These are phyloP conservation scores for Ciona savignyi DNA, from an alignment of 23 tunicate genomes.

Conservation along the genomic window DNA sequence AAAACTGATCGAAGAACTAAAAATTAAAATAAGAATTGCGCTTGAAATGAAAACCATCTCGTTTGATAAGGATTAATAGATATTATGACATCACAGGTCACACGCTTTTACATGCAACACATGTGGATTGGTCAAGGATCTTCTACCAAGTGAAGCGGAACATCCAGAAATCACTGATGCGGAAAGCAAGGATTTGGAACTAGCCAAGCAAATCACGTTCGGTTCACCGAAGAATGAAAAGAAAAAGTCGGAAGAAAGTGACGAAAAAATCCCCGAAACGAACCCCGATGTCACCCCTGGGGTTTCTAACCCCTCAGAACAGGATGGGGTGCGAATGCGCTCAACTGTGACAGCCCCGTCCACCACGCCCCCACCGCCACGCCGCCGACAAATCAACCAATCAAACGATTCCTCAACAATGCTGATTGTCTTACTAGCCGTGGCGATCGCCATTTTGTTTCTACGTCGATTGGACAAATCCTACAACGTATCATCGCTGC, in stretches of 20 bases:
- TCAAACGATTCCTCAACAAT: conserved; percentile 48
- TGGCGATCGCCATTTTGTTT: conserved; percentile 61
- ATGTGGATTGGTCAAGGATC: conserved; percentile 52
- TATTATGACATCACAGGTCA: conserved; percentile 10
- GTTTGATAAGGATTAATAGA: too few relatives aligned
- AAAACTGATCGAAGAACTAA: too few relatives aligned
- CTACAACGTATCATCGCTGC: conserved; percentile 12
- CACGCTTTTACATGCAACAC: conserved; percentile 38
- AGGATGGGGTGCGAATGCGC: conserved; percentile 10
- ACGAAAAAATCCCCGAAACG: neutral
- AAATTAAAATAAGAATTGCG: too few relatives aligned
- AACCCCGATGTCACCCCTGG: neutral
- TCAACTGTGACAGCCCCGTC: conserved; percentile 4
- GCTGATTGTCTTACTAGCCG: conserved; percentile 48
- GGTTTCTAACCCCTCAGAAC: neutral
- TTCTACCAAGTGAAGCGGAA: conserved; percentile 9
- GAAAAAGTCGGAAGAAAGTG: neutral
- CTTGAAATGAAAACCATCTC: too few relatives aligned
- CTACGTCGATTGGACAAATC: conserved; percentile 48
- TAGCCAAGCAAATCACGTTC: conserved; percentile 66
- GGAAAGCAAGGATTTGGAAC: conserved; percentile 55
- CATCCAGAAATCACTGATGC: neutral
- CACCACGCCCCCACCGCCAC: conserved; percentile 3
- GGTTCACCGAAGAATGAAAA: conserved; percentile 42
- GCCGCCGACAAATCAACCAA: conserved; percentile 1